These are phyloP conservation scores for Bilobella aurantiaca DNA, from an alignment of 1,140 invertebrate species.

Conservation along the genomic window DNA sequence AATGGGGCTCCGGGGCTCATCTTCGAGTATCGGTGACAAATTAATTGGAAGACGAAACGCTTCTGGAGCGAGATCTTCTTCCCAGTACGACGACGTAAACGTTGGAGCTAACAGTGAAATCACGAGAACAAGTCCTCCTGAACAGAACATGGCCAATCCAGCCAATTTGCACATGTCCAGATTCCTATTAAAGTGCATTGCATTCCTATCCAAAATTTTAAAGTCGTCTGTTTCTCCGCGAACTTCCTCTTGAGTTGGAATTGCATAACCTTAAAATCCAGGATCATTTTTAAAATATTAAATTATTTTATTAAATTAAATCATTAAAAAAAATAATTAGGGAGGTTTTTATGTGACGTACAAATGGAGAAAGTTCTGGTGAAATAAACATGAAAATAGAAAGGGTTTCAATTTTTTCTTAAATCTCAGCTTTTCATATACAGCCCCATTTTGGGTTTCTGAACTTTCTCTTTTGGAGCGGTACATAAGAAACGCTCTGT, in stretches of 20 bases:
- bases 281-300: too few species aligned
- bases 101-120: slow-evolving; percentile 44
- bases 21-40: slow-evolving; percentile 9
- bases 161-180: slow-evolving; percentile 46
- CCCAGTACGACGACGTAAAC: slow-evolving; percentile 41
- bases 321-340: too few species aligned
- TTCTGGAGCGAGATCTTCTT: slow-evolving; percentile 39
- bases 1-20: slow-evolving; percentile 27
- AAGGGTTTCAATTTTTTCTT: too few species aligned
- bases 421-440: too few species aligned
- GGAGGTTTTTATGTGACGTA: too few species aligned
- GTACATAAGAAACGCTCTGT: too few species aligned
- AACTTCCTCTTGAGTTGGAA: slow-evolving; percentile 43
- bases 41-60: slow-evolving; percentile 26
- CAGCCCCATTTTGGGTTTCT: too few species aligned
- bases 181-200: slow-evolving; percentile 44
- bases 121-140: slow-evolving; percentile 45
- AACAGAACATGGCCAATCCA: slow-evolving; percentile 45
- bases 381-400: too few species aligned
- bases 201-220: slow-evolving; percentile 43
- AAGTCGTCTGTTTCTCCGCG: slow-evolving; percentile 41
- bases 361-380: too few species aligned
- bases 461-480: too few species aligned
- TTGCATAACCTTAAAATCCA: too few species aligned
- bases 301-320: too few species aligned